These are phyloP conservation scores for Tretioscincus oriximinensis DNA, from an alignment of 2,113 vertebrate genomes.

Conservation along the genomic window DNA sequence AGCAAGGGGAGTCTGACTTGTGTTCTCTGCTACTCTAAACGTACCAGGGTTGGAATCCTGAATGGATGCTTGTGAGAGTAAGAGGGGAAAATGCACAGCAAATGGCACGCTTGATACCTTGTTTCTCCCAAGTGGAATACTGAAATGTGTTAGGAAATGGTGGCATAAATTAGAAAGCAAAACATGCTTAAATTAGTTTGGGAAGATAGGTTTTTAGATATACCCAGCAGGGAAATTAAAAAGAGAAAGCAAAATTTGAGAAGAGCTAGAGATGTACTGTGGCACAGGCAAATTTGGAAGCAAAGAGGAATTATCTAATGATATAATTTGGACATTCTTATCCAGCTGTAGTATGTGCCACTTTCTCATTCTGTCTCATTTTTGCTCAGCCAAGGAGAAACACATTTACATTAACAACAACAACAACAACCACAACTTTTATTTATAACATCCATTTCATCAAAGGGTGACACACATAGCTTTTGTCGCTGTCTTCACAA, in stretches of 20 bases:
- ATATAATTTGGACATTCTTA: not conserved
- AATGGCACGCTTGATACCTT: slow-evolving; percentile 17
- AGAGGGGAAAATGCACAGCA: slow-evolving; percentile 41
- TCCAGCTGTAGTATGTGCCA: not conserved
- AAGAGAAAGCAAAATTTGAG: not conserved
- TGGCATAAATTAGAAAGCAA: slow-evolving; percentile 53
- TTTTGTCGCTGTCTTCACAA: too few species aligned
- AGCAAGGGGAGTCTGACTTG: slow-evolving; percentile 1
- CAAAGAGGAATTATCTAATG: not conserved
- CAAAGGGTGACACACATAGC: too few species aligned
- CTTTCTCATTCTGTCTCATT: not conserved
- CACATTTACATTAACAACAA: not conserved
- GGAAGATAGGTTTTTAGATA: not conserved
- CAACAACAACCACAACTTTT: too few species aligned
- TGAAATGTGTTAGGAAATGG: slow-evolving; percentile 29
- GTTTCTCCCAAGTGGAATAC: slow-evolving; percentile 36
- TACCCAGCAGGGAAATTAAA: not conserved
- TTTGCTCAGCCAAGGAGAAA: not conserved
- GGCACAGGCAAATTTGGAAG: not conserved
- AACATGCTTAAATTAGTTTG: not conserved
- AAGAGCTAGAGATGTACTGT: not conserved
- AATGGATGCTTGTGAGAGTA: slow-evolving; percentile 27
- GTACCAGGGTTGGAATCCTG: slow-evolving; percentile 21
- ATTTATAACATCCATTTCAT: too few species aligned
- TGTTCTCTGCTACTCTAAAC: slow-evolving; percentile 4